Base-by-base conservation (phyloP, 2,113 vertebrate species). In the Xerus inauris region DNA sequence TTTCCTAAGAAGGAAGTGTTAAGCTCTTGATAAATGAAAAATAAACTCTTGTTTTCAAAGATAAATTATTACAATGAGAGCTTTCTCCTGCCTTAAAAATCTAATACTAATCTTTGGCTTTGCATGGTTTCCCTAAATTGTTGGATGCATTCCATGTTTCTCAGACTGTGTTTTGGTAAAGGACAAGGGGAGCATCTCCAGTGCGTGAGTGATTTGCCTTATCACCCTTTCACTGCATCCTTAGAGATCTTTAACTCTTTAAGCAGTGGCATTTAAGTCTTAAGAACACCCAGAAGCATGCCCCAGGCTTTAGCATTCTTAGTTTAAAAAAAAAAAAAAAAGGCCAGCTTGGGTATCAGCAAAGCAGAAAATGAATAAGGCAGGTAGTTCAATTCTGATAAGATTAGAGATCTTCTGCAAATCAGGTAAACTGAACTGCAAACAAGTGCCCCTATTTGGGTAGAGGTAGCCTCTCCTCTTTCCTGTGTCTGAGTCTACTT, bases 251-350 rank as follows among this genome's bases (percentile, higher is more conserved):
- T 98, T 98, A 98, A 98, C 98, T 98, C 97, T 98, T 97, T 97
- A 97, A 98, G 97, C 97, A 98, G 95, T 96, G 97, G 95, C 97
- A 98, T 98, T 98, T 98, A 98, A 98, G 95, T 84, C 97, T 98
- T 97, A 96, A 98, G 98, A 99, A 98, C 98, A 98, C 98, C 98
- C 98, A 98, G 98, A 97, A 98, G 98, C 96, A 98, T 95, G 98
- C 98, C 98, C 97, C 93, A 87, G 98, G 98, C 98, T 97, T 98
- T 95, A 97, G 96, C 97, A 97, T 97, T 98, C 96, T 97, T 95
- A 91, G 45, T 96, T 97, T 17, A 96, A 94, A 86, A 94, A 95
- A 85, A 91, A 0, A 47, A 28, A 16, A 20, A 57, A 38, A 38
- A 76, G 69, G n/a, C 57, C 72, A 92, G 94, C 92, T 93, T 97